These are phyloP conservation scores for Macquaria ambigua DNA, from an alignment of 2,113 vertebrate species.

Conservation along the genomic window DNA sequence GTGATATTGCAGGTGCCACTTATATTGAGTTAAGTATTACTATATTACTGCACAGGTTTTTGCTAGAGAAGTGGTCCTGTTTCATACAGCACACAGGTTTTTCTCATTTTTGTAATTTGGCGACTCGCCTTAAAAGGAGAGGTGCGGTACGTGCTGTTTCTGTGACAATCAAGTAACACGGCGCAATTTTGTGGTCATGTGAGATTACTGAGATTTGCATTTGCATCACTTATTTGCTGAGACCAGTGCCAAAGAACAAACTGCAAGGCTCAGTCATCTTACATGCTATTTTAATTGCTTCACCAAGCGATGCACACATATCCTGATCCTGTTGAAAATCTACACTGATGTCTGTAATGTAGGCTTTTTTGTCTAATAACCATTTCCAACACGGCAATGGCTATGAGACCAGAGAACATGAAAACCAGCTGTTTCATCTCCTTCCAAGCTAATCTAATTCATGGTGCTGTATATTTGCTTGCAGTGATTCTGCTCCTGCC, in stretches of 20 bases:
- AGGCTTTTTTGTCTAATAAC: not conserved
- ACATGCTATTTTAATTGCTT: not conserved
- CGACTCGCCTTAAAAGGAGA: not conserved
- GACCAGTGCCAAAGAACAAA: not conserved
- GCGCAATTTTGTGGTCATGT: not conserved
- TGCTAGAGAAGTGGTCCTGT: not conserved
- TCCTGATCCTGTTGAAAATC: not conserved
- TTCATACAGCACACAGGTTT: not conserved
- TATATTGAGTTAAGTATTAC: not conserved
- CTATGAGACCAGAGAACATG: not conserved
- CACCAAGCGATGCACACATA: not conserved
- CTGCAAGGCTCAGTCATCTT: not conserved
- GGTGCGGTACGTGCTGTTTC: not conserved
- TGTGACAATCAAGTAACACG: not conserved
- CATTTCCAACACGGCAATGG: not conserved
- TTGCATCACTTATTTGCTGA: not conserved
- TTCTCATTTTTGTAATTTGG: not conserved
- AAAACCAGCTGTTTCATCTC: conserved; percentile 10
- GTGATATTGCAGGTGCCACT: not conserved
- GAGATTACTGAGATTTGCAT: not conserved
- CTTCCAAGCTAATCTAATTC: conserved; percentile 17
- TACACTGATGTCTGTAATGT: not conserved
- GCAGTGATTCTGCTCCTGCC: not conserved
- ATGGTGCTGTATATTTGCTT: not conserved
- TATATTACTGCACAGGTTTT: not conserved